Conservation (phyloP, 2,797 vertebrate species). For the Karalla daura region DNA sequence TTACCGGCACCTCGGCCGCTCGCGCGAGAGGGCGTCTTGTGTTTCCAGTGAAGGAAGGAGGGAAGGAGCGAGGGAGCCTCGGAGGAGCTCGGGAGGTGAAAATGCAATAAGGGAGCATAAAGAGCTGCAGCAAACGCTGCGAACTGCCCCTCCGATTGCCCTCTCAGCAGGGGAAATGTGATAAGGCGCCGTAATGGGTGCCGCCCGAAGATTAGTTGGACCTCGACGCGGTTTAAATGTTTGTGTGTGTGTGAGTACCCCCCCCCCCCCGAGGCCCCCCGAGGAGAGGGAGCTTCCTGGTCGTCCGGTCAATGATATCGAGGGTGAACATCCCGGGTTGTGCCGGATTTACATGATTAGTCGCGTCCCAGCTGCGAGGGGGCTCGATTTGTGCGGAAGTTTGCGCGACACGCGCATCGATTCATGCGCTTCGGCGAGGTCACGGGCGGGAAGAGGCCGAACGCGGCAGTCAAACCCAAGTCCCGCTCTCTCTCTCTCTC, state of each 20-base stretch:
- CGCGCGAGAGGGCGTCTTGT: neutral
- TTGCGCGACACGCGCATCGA: too few relatives aligned
- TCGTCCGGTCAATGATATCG: too few relatives aligned
- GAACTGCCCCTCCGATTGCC: neutral
- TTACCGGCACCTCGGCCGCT: too few relatives aligned
- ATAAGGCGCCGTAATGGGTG: neutral
- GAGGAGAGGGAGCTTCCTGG: too few relatives aligned
- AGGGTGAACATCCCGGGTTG: too few relatives aligned
- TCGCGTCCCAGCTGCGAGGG: too few relatives aligned
- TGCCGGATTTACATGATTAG: too few relatives aligned
- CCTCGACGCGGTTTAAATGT: too few relatives aligned
- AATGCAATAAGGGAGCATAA: neutral
- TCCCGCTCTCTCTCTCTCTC: constrained; percentile 6
- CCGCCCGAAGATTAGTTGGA: too few relatives aligned
- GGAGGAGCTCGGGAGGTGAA: neutral
- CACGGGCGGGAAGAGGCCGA: neutral
- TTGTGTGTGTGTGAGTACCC: too few relatives aligned
- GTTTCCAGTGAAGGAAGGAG: neutral
- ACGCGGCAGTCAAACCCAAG: neutral
- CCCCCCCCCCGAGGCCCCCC: too few relatives aligned
- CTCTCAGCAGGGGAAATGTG: neutral
- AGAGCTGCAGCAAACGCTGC: neutral
- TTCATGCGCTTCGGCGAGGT: neutral
- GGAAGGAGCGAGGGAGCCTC: neutral
- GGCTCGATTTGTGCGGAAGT: too few relatives aligned